Conservation (phyloP, 1,140 invertebrate genomes). For the Samia ricini region DNA sequence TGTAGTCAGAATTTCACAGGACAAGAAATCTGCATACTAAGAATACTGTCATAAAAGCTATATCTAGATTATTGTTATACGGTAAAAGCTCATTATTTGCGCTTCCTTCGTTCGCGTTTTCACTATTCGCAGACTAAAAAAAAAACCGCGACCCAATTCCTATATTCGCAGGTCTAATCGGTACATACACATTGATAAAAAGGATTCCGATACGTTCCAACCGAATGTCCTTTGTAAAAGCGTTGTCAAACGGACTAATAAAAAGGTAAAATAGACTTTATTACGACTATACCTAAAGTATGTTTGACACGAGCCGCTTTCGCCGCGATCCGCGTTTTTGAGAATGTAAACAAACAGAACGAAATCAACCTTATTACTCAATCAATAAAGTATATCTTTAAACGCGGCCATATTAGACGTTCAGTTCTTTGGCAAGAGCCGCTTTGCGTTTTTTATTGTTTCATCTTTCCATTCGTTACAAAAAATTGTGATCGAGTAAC, state of each 20-base stretch:
- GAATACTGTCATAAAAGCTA: constrained; percentile 3
- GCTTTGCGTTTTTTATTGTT: neutral
- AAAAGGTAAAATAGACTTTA: no score
- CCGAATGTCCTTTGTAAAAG: no score
- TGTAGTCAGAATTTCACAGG: no score
- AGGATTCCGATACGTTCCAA: no score
- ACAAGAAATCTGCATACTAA: no score
- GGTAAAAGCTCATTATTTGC: neutral
- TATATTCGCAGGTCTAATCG: no score
- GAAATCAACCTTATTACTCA: constrained; percentile 2
- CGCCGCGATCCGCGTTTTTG: neutral
- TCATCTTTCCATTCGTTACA: no score
- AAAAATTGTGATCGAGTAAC: neutral
- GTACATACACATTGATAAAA: no score
- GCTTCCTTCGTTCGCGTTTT: no score
- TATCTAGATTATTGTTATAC: neutral
- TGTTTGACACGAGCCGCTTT: neutral
- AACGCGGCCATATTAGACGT: neutral
- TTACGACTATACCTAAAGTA: neutral
- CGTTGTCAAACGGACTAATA: no score
- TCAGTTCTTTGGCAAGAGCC: neutral
- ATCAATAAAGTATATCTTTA: neutral
- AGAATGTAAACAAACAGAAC: neutral
- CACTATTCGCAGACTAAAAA: no score
- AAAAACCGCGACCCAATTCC: no score